Percentiles rank a stretch among this genome's conserved stretches.
Evolutionary conservation across 2,113 vertebrate genomes (phyloP).

Genomic region (Otis tarda): DNA sequence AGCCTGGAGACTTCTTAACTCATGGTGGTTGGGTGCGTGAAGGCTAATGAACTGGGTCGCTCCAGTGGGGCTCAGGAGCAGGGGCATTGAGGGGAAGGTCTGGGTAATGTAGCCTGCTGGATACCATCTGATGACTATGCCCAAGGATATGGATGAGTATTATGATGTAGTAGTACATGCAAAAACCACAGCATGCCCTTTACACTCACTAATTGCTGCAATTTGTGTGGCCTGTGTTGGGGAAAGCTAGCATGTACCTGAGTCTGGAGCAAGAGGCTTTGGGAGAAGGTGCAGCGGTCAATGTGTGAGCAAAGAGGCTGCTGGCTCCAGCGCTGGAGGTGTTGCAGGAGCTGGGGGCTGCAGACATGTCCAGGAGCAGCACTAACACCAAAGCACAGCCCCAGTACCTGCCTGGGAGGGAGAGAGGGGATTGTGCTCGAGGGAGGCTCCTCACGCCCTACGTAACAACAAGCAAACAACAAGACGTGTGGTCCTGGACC

Average conservation of each 20-base stretch:
- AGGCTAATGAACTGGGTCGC: background rate
- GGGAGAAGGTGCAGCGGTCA: background rate
- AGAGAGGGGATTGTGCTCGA: background rate
- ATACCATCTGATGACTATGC: background rate
- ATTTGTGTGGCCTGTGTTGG: conserved; percentile 2
- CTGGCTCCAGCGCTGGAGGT: background rate
- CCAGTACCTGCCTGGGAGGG: background rate
- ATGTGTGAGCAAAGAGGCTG: background rate
- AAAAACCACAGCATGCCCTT: conserved; percentile 34
- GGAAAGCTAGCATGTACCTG: background rate
- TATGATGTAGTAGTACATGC: background rate
- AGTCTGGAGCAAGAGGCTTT: background rate
- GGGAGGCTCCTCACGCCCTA: background rate
- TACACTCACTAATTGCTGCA: conserved; percentile 44
- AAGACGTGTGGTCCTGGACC: background rate
- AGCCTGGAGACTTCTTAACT: background rate
- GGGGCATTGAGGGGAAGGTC: background rate
- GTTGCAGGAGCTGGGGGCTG: background rate
- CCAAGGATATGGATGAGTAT: background rate
- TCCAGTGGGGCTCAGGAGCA: background rate
- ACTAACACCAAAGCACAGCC: background rate
- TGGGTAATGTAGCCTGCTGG: background rate
- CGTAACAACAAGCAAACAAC: background rate
- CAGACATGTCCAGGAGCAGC: background rate
- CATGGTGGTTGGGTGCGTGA: background rate